Percentiles rank a stretch among this genome's conserved stretches.
Conservation (phyloP, 2,888 invertebrate genomes). For the Hydrotaea diabolus region DNA sequence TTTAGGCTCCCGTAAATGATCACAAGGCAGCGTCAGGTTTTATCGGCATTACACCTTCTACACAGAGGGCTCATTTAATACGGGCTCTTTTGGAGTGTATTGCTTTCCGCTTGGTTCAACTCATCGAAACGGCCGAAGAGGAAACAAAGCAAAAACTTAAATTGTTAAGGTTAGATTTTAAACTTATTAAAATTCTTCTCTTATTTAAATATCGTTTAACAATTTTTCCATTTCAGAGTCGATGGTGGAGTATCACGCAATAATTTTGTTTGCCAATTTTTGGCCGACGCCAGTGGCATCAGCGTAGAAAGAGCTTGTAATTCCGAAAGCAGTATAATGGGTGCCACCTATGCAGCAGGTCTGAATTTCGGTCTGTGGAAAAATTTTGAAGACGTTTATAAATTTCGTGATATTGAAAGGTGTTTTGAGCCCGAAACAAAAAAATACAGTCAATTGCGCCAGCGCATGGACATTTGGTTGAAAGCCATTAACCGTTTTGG, state of each 20-base stretch:
- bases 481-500: conserved; percentile 77
- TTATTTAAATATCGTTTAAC: no score
- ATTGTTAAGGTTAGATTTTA: conserved; percentile 83
- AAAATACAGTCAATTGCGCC: conserved; percentile 64
- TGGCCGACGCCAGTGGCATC: conserved; percentile 90
- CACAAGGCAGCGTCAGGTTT: conserved; percentile 91
- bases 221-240: conserved; percentile 83
- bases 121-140: conserved; percentile 86
- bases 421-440: conserved; percentile 83
- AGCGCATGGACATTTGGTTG: conserved; percentile 76
- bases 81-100: conserved; percentile 93
- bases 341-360: conserved; percentile 93
- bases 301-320: conserved; percentile 88
- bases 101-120: conserved; percentile 89
- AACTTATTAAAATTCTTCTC: neutral
- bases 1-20: conserved; percentile 94
- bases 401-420: conserved; percentile 83
- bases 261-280: conserved; percentile 93
- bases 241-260: conserved; percentile 98
- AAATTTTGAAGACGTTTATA: conserved; percentile 84
- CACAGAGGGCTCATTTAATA: conserved; percentile 88
- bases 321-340: conserved; percentile 91
- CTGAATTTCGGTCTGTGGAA: conserved; percentile 90
- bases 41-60: conserved; percentile 85
- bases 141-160: conserved; percentile 85